phyloP scores from a whole-genome alignment of 1,140 invertebrate genomes.

The Drosophila sturtevanti region DNA sequence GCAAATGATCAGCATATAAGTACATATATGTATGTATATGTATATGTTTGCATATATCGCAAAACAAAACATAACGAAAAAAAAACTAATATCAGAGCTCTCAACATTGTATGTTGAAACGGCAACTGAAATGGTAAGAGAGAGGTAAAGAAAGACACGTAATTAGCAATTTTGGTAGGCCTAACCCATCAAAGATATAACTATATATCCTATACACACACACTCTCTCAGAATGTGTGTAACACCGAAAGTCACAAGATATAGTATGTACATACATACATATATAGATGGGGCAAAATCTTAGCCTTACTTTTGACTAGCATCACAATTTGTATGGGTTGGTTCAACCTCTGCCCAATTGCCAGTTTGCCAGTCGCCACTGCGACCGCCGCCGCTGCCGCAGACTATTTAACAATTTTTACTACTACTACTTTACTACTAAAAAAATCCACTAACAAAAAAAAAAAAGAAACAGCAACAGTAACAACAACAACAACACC shows the following conservation, averaged over 20 bases:
- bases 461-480: no score
- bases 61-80: no score
- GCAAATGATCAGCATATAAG: conserved; percentile 32
- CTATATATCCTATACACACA: background rate
- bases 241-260: conserved; percentile 29
- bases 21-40: no score
- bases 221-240: no score
- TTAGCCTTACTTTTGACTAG: conserved; percentile 61
- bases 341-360: conserved; percentile 47
- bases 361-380: conserved; percentile 18
- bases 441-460: conserved; percentile 63
- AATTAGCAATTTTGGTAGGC: conserved; percentile 24
- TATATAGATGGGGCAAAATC: conserved; percentile 10
- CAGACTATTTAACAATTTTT: conserved; percentile 79
- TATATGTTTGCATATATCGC: conserved; percentile 13
- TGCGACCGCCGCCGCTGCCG: conserved; percentile 53
- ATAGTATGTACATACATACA: no score
- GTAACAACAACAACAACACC: no score
- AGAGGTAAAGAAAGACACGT: background rate
- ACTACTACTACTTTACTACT: conserved; percentile 60
- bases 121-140: conserved; percentile 45
- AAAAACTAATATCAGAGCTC: conserved; percentile 34
- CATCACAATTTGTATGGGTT: conserved; percentile 27
- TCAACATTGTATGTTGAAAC: conserved; percentile 64
- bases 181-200: background rate